phyloP scores from a whole-genome alignment of 2,113 vertebrate genomes.

The Tretioscincus oriximinensis region DNA sequence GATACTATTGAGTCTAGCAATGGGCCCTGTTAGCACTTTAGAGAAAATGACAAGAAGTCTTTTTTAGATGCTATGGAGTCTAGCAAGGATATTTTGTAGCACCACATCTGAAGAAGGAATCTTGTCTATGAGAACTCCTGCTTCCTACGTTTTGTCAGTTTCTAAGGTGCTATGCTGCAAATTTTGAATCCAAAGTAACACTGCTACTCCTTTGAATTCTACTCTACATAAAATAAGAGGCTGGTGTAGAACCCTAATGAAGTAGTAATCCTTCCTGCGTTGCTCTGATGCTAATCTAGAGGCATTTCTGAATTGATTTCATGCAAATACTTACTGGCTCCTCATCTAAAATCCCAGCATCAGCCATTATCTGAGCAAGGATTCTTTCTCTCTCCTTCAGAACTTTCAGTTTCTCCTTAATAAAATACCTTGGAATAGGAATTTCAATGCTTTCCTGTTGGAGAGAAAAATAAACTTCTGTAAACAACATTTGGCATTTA shows the following conservation, averaged over 20 bases:
- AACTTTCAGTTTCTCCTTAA: slow-evolving; percentile 77
- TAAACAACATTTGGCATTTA: slow-evolving; percentile 21
- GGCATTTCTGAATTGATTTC: neutral
- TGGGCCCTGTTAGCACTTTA: too few relatives aligned
- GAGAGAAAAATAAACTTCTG: slow-evolving; percentile 19
- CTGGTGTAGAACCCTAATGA: neutral
- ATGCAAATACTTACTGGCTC: slow-evolving; percentile 57
- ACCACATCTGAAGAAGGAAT: too few relatives aligned
- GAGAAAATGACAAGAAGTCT: too few relatives aligned
- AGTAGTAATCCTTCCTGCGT: neutral
- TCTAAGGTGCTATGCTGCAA: too few relatives aligned
- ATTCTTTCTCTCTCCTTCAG: slow-evolving; percentile 75
- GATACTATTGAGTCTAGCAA: too few relatives aligned
- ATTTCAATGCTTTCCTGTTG: slow-evolving; percentile 81
- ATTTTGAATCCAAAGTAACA: too few relatives aligned
- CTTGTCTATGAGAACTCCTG: too few relatives aligned
- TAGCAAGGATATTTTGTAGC: too few relatives aligned
- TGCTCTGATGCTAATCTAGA: neutral
- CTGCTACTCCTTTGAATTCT: too few relatives aligned
- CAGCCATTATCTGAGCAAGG: slow-evolving; percentile 72
- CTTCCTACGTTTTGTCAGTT: too few relatives aligned
- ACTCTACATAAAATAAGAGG: neutral
- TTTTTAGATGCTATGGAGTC: too few relatives aligned
- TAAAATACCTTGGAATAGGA: slow-evolving; percentile 83
- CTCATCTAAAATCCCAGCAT: slow-evolving; percentile 40